These are phyloP conservation scores for Cryptotermes secundus DNA, from an alignment of 1,140 invertebrate genomes.

Conservation along the genomic window DNA sequence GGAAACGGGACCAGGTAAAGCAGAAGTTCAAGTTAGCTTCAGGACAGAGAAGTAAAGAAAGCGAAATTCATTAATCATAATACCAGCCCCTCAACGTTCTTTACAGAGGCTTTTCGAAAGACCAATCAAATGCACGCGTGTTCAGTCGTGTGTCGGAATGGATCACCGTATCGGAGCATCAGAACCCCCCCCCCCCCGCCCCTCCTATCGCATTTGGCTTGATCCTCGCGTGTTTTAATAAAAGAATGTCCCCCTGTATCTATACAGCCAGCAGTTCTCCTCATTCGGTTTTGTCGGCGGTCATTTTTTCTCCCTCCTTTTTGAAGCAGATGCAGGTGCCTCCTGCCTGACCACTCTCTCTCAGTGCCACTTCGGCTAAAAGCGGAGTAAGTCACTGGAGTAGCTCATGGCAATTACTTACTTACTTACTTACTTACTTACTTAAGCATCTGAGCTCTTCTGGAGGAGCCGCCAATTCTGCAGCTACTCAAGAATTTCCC, in stretches of 20 bases:
- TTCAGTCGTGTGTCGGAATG: background rate
- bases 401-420: too few relatives aligned
- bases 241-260: background rate
- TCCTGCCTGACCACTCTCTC: background rate
- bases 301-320: slow-evolving; percentile 11
- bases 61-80: background rate
- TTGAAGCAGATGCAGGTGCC: slow-evolving; percentile 5
- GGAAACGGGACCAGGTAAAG: too few relatives aligned
- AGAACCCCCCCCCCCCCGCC: background rate
- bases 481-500: too few relatives aligned
- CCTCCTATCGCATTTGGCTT: background rate
- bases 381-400: background rate
- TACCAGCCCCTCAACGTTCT: background rate
- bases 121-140: too few relatives aligned
- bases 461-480: too few relatives aligned
- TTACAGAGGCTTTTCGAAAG: too few relatives aligned
- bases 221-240: background rate
- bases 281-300: background rate
- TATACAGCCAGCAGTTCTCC: too few relatives aligned
- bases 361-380: background rate
- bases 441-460: too few relatives aligned
- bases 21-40: too few relatives aligned
- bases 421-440: too few relatives aligned
- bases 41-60: background rate
- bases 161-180: background rate